Evolutionary conservation across 2,888 invertebrate species (phyloP).

Genomic region (Chymomyza procnemis): DNA sequence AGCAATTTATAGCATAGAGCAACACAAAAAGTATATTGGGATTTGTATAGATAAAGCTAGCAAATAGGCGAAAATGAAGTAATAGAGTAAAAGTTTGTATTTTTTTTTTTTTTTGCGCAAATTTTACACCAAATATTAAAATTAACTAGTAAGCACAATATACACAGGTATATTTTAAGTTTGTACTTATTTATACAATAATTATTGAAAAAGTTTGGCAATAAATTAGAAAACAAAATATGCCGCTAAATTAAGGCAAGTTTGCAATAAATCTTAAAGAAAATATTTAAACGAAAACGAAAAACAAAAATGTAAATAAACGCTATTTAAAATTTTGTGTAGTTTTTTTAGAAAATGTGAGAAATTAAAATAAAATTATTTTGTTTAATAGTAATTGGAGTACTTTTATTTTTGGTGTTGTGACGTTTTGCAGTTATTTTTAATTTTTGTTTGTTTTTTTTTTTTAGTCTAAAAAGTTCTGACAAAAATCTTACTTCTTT

Average conservation of each 20-base stretch:
- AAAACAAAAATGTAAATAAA: constrained; percentile 38
- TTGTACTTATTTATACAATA: background rate
- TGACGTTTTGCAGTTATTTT: constrained; percentile 24
- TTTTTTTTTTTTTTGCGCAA: background rate
- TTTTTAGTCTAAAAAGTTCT: constrained; percentile 55
- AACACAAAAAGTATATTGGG: background rate
- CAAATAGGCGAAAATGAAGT: background rate
- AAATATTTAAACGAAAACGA: constrained; percentile 11
- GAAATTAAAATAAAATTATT: constrained; percentile 10
- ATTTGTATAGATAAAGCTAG: background rate
- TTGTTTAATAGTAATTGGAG: background rate
- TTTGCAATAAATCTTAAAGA: constrained; percentile 53
- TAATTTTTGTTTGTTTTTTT: constrained; percentile 27
- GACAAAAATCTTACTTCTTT: constrained; percentile 93
- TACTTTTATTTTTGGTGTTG: constrained; percentile 13
- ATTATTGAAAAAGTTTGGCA: background rate
- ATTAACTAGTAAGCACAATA: background rate
- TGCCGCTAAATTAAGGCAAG: constrained; percentile 18
- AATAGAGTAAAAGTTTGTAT: background rate
- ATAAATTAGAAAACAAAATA: constrained; percentile 1
- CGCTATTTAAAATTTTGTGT: constrained; percentile 27
- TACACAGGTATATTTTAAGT: background rate
- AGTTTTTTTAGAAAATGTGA: constrained; percentile 12
- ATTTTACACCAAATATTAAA: background rate
- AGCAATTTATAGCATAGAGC: background rate